Base-by-base conservation (phyloP, 2,888 invertebrate genomes). In the Polydrusus tereticollis region DNA sequence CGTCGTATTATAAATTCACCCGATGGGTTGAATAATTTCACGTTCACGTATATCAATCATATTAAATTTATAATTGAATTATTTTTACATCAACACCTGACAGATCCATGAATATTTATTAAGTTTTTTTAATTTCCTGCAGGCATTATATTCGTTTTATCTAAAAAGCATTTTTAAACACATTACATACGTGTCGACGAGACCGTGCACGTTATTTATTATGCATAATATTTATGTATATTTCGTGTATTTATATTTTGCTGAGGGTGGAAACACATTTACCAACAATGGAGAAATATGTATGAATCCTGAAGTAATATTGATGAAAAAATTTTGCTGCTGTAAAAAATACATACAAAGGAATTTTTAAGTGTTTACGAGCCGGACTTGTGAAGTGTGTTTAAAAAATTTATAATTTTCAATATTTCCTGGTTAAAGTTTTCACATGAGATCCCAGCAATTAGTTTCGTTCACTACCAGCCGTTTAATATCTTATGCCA, bases 91-190 rank as follows among this genome's bases (percentile, higher is more conserved):
- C 77, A 76, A 73, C 77, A 76, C 77, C 76, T 77, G 76, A 77
- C 77, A 78, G 73, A 69, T 65, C 67, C 76, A 77, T 79, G 78
- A 77, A 79, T 79, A 79, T 78, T 77, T 77, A 78, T 77, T 73
- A 76, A 67, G 47, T 74, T 70, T 77, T 78, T 78, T 76, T 75
- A 76, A 77, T 78, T 77, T 78, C 78, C 79, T 77, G 77, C 71
- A 69, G 71, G 74, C 69, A 72, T 75, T 70, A 74, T 75, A 66
- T 72, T 76, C 77, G 65, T 75, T 71, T 75, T 76, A 69, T 67
- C 74, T 73, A 75, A 77, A 77, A 77, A 75, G 72, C 72, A 67
- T 76, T 71, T 76, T 72, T 69, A 73, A 69, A 73, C 69, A 69
- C 69, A 69, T 74, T 74, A 66, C 57, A 63, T 74, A 73, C 69